phyloP scores from a whole-genome alignment of 2,797 vertebrate species.

The Aselliscus stoliczkanus region DNA sequence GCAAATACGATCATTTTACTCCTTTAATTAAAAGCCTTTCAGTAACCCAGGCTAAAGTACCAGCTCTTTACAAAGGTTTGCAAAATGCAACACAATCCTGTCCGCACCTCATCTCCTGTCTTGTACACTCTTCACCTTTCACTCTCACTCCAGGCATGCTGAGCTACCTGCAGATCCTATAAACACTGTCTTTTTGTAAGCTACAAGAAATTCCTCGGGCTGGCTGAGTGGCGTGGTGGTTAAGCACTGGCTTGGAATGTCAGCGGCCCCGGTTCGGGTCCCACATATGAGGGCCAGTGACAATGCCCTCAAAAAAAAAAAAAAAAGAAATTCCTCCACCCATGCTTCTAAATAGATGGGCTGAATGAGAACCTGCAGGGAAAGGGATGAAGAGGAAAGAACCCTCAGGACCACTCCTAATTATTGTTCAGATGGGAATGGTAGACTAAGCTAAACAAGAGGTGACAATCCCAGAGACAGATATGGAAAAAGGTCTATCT shows the following conservation, averaged over 20 bases:
- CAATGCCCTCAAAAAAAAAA: too few relatives aligned
- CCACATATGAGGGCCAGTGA: too few relatives aligned
- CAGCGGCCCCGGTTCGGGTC: too few relatives aligned
- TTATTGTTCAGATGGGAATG: not conserved
- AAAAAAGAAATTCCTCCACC: not conserved
- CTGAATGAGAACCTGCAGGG: not conserved
- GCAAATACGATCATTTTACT: not conserved
- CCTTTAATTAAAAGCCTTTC: not conserved
- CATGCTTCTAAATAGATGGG: not conserved
- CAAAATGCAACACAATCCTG: too few relatives aligned
- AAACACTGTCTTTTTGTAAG: not conserved
- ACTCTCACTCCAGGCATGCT: rapidly evolving
- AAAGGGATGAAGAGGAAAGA: too few relatives aligned
- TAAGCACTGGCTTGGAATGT: too few relatives aligned
- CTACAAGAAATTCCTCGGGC: not conserved
- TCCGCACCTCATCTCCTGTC: not conserved
- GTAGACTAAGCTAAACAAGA: not conserved
- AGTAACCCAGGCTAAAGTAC: not conserved
- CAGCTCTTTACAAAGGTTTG: too few relatives aligned
- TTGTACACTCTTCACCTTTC: too few relatives aligned
- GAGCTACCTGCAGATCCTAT: not conserved
- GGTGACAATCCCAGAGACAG: too few relatives aligned
- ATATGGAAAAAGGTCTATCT: not conserved
- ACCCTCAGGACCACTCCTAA: not conserved
- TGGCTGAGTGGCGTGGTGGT: too few relatives aligned